phyloP scores from a whole-genome alignment of 2,888 invertebrate species.

The Ommatoiulus sabulosus region DNA sequence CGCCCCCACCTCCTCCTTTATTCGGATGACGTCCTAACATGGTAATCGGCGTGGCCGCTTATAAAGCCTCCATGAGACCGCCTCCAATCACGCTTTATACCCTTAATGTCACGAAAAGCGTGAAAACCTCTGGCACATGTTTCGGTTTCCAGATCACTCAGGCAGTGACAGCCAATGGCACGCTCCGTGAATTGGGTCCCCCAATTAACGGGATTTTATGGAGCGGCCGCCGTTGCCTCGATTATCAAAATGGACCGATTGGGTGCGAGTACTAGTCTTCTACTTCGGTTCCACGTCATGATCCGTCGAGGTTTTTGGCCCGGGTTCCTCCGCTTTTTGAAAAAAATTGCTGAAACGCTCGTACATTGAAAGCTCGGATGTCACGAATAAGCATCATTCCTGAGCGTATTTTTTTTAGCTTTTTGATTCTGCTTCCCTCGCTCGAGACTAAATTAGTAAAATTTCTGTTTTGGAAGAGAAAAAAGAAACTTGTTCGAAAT shows the following conservation, averaged over 20 bases:
- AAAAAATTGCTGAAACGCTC: not conserved
- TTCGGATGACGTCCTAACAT: conserved; percentile 51
- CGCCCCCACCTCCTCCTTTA: conserved; percentile 48
- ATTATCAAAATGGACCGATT: too few relatives aligned
- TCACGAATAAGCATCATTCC: too few relatives aligned
- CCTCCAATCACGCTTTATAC: conserved; percentile 28
- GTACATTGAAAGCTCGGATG: not conserved
- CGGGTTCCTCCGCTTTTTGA: not conserved
- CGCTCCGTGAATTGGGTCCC: not conserved
- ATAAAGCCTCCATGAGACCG: conserved; percentile 27
- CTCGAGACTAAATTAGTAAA: too few relatives aligned
- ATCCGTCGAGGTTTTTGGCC: not conserved
- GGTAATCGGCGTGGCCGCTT: not conserved
- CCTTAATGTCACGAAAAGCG: not conserved
- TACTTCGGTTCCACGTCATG: too few relatives aligned
- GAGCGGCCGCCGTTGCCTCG: not conserved
- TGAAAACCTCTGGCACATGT: conserved; percentile 1
- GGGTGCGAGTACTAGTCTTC: too few relatives aligned
- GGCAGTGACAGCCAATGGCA: not conserved
- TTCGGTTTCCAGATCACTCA: conserved; percentile 20
- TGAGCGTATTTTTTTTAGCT: not conserved
- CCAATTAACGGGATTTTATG: not conserved
- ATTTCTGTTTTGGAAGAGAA: not conserved
- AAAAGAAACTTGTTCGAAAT: not conserved
- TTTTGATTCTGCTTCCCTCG: not conserved